Base-by-base conservation (phyloP, 2,113 vertebrate genomes). In the Toxostoma redivivum region DNA sequence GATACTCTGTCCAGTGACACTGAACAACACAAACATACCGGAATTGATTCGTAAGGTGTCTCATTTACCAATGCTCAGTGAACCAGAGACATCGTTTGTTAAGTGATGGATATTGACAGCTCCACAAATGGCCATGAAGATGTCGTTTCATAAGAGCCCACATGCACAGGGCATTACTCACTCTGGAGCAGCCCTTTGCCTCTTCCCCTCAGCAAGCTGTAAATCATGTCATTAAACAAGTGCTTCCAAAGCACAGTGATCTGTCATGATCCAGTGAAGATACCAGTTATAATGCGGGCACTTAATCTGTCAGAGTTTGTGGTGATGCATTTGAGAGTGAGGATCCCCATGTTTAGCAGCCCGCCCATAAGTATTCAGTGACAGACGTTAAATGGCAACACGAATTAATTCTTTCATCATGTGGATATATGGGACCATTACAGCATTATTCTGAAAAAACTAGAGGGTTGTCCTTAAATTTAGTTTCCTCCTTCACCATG, bases 151-250 rank as follows among this genome's bases (percentile, higher is more conserved):
- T 66, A 92, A 78, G 31, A 83, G 89, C 76, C 81, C 92, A 61
- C 88, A 71, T 74, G 76, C 74, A 69, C 74, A 92, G 5, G 4
- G 45, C 48, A 86, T 94, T 81, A 81, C 72, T 97, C 76, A 72
- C 82, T 56, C 86, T 42, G 2, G 53, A 88, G 62, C 72, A 70
- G 61, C 76, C n/a, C 56, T 95, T 82, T 80, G 77, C 93, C 91
- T 95, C 86, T 80, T 80, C 83, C 88, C 84, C 71, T 77, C 67
- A 70, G 83, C 67, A 15, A 95, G 95, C 92, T 95, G 76, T 96
- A 97, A 97, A 96, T 98, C 95, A 92, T 67, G 94, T 90, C 92
- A 93, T 88, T 88, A 95, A 96, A 92, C 86, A 97, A 96, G 80
- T 89, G 89, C 69, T 94, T 95, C 67, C 86, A 82, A 90, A 95